phyloP scores from a whole-genome alignment of 2,113 vertebrate species.

The Taurulus bubalis region DNA sequence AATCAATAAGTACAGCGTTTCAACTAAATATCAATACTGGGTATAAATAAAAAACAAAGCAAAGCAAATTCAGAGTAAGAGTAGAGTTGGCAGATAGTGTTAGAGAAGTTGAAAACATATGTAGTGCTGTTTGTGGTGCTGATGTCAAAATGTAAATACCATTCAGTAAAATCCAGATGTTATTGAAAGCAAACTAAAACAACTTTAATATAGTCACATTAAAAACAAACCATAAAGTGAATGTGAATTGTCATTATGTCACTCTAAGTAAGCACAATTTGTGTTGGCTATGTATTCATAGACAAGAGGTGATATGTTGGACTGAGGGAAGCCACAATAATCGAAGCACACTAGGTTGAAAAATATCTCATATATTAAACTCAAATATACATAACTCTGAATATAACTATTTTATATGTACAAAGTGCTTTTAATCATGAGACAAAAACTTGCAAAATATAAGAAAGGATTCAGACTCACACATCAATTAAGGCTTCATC shows the following conservation, averaged over 20 bases:
- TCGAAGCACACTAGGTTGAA: conserved; percentile 45
- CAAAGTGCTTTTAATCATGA: conserved; percentile 75
- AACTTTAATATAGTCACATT: too few species aligned
- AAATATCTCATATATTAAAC: conserved; percentile 48
- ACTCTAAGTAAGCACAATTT: conserved; percentile 60
- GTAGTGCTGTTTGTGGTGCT: conserved; percentile 20
- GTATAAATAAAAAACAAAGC: neutral
- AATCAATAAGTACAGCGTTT: neutral
- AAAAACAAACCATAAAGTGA: neutral
- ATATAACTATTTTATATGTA: conserved; percentile 61
- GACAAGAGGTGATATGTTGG: conserved; percentile 72
- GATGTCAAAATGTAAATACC: conserved; percentile 16
- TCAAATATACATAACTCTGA: conserved; percentile 57
- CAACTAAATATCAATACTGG: neutral
- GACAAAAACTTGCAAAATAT: conserved; percentile 28
- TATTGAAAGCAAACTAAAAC: conserved; percentile 21
- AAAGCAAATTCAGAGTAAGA: neutral
- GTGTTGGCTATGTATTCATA: conserved; percentile 84
- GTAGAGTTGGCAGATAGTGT: conserved; percentile 3
- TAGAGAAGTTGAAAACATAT: neutral
- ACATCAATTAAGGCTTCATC: conserved; percentile 66
- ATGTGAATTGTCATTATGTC: neutral
- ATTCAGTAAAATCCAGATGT: neutral
- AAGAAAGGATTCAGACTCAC: conserved; percentile 24
- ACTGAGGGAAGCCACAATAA: conserved; percentile 50